phyloP scores from a whole-genome alignment of 2,113 vertebrate genomes.

The Ciconia maguari region DNA sequence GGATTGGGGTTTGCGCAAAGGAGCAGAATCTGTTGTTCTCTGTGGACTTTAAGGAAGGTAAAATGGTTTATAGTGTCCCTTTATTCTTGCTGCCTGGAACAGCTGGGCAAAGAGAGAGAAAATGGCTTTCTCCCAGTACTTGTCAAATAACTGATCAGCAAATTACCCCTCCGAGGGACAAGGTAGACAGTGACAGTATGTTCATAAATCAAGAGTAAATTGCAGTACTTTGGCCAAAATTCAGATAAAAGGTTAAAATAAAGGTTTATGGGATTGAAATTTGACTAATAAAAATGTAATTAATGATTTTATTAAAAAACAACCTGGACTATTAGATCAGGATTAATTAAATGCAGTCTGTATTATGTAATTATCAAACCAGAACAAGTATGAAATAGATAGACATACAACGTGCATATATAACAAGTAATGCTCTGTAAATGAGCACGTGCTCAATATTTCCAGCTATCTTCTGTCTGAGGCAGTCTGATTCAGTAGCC shows the following conservation, averaged over 20 bases:
- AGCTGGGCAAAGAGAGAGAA: neutral
- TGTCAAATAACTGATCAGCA: neutral
- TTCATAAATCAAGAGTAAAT: neutral
- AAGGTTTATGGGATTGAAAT: neutral
- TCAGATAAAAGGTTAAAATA: neutral
- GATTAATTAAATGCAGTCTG: neutral
- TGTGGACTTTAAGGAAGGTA: neutral
- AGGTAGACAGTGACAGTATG: neutral
- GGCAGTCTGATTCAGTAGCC: neutral
- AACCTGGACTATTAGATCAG: neutral
- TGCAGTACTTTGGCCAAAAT: neutral
- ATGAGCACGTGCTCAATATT: neutral
- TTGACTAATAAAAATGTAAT: neutral
- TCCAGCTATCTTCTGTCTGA: neutral
- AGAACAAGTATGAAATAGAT: neutral
- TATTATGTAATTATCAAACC: neutral
- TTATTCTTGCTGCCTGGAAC: neutral
- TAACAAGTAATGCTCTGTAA: neutral
- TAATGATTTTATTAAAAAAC: neutral
- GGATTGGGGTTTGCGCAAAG: neutral
- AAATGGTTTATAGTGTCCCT: neutral
- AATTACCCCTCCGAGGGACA: neutral
- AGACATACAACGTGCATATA: too few relatives aligned
- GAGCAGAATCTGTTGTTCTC: neutral
- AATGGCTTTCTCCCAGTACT: conserved; percentile 3